Conservation (phyloP, 92 coral and sea anemone species). For the Porites rus region DNA sequence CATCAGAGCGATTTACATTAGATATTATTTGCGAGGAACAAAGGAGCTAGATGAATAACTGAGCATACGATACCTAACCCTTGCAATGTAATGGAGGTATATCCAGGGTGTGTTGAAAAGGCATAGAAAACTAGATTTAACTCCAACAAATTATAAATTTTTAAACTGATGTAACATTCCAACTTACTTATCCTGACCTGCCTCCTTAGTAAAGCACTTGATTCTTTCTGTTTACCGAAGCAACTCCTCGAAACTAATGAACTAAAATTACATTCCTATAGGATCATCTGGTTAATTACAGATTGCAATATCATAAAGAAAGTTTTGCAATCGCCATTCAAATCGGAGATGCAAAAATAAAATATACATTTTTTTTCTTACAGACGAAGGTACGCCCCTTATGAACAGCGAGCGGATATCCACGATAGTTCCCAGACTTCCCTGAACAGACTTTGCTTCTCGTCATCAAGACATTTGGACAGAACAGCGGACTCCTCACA, state of each 20-base stretch:
- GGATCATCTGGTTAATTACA: too few species aligned
- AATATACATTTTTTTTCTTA: background rate
- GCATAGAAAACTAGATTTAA: too few species aligned
- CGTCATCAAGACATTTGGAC: conserved; percentile 36
- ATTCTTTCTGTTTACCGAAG: too few species aligned
- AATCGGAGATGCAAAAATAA: background rate
- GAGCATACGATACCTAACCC: background rate
- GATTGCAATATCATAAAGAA: background rate
- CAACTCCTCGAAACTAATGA: too few species aligned
- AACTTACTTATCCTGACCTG: too few species aligned
- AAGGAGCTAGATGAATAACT: too few species aligned
- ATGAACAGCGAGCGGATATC: conserved; percentile 56
- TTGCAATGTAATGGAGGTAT: background rate
- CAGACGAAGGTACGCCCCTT: conserved; percentile 66
- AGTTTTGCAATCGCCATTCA: background rate
- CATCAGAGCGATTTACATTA: background rate
- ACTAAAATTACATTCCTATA: too few species aligned
- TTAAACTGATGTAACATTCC: too few species aligned
- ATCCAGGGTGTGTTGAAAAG: too few species aligned
- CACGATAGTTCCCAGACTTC: conserved; percentile 44
- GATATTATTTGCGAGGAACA: background rate
- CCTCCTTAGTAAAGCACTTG: too few species aligned
- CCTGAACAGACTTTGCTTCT: conserved; percentile 25
- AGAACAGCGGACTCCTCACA: conserved; percentile 35
- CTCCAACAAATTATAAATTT: too few species aligned